phyloP scores from a whole-genome alignment of 2,888 invertebrate genomes.

The Lasius platythorax region DNA sequence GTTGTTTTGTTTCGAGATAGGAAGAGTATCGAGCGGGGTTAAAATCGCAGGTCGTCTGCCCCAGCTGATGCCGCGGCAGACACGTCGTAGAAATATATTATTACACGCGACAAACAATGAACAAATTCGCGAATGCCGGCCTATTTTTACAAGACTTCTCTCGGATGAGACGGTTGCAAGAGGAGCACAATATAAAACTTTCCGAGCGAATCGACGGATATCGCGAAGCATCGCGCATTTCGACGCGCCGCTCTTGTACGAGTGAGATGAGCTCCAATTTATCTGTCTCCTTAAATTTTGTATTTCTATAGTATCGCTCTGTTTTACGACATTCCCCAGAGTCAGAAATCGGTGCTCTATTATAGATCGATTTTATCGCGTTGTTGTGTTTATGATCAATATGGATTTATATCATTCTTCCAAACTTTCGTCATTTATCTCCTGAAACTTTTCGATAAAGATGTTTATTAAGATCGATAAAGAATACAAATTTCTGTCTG shows the following conservation, averaged over 20 bases:
- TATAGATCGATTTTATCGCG: constrained; percentile 22
- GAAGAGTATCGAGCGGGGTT: constrained; percentile 42
- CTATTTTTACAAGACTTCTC: constrained; percentile 55
- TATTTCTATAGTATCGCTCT: constrained; percentile 12
- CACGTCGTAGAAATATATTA: constrained; percentile 66
- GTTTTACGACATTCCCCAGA: constrained; percentile 31
- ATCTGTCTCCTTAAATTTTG: constrained; percentile 1
- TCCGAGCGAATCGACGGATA: constrained; percentile 17
- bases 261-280: constrained; percentile 24
- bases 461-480: neutral
- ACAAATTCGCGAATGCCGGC: constrained; percentile 59
- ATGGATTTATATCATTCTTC: constrained; percentile 14
- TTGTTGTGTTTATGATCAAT: constrained; percentile 1
- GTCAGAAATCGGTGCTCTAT: constrained; percentile 24
- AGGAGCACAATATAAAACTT: constrained; percentile 36
- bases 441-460: neutral
- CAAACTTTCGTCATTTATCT: neutral
- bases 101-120: constrained; percentile 66
- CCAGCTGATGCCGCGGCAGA: constrained; percentile 56
- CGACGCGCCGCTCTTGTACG: neutral
- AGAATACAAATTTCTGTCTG: neutral
- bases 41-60: constrained; percentile 42
- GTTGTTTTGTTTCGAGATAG: constrained; percentile 2
- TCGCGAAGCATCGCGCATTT: neutral
- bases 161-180: constrained; percentile 24